phyloP scores from a whole-genome alignment of 2,888 invertebrate genomes.

The Dendrolimus houi region DNA sequence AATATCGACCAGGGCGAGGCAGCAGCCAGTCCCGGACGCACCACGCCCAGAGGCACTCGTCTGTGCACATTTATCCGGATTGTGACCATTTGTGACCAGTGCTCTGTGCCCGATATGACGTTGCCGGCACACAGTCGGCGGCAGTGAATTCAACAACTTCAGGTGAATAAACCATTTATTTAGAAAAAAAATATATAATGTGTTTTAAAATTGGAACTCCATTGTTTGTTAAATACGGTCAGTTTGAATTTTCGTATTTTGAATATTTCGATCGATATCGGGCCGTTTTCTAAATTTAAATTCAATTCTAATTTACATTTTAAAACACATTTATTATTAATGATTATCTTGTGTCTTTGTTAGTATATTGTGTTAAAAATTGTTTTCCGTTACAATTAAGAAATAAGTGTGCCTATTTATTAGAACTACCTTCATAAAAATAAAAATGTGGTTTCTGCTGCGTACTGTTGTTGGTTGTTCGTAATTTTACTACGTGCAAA shows the following conservation, averaged over 20 bases:
- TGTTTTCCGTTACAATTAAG: no score
- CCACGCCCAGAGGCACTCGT: constrained; percentile 9
- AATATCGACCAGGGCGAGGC: constrained; percentile 51
- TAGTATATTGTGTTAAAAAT: not conserved
- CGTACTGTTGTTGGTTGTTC: no score
- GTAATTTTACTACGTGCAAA: no score
- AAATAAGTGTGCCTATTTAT: no score
- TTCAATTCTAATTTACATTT: not conserved
- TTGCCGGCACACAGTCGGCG: constrained; percentile 42
- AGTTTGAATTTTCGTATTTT: not conserved
- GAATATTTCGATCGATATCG: not conserved
- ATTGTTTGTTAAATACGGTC: not conserved
- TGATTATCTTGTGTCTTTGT: not conserved
- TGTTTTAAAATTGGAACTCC: not conserved
- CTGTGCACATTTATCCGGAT: constrained; percentile 5
- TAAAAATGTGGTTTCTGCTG: no score
- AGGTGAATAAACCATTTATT: constrained; percentile 25
- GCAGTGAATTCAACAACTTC: constrained; percentile 43
- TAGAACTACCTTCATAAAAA: no score
- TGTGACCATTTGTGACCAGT: constrained; percentile 11
- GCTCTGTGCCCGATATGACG: constrained; percentile 42
- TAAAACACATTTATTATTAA: not conserved
- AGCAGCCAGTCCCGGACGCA: constrained; percentile 6
- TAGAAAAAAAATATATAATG: not conserved
- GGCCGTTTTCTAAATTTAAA: not conserved